Conservation (phyloP, 2,888 invertebrate species). For the Meghimatium bilineatum region DNA sequence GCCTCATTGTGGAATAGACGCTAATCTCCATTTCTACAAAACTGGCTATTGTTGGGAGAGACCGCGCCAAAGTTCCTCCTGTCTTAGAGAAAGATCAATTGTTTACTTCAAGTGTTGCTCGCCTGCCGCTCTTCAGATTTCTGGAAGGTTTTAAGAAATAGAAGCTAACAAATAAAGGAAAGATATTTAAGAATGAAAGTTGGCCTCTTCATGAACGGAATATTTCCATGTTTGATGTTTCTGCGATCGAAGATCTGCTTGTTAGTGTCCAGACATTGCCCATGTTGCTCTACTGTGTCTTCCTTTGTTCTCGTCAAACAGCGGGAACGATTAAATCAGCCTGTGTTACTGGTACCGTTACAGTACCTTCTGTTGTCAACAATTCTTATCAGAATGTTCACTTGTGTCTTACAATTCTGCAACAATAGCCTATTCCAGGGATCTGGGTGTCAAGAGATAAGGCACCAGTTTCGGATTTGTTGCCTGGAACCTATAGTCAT, state of each 20-base stretch:
- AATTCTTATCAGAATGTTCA: background rate
- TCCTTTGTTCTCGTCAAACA: background rate
- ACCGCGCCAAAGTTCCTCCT: background rate
- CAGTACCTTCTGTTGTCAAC: too few species aligned
- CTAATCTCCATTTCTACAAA: slow-evolving; percentile 15
- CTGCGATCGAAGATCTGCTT: background rate
- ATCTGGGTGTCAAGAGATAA: too few species aligned
- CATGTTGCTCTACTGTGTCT: background rate
- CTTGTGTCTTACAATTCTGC: background rate
- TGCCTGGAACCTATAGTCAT: too few species aligned
- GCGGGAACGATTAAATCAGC: background rate
- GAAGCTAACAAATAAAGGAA: background rate
- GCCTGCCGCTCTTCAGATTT: slow-evolving; percentile 18
- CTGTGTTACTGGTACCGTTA: background rate
- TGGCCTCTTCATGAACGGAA: background rate
- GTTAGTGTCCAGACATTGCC: background rate
- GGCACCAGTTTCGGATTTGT: too few species aligned
- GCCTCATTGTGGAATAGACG: background rate
- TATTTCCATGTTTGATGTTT: slow-evolving; percentile 5
- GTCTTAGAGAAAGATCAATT: slow-evolving; percentile 4
- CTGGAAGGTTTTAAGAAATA: background rate
- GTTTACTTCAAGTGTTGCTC: slow-evolving; percentile 24
- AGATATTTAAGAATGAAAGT: background rate
- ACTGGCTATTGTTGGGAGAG: slow-evolving; percentile 12
- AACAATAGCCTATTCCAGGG: too few species aligned